These are phyloP conservation scores for Propithecus perrieri DNA, from an alignment of 2,797 vertebrate species.

Conservation along the genomic window DNA sequence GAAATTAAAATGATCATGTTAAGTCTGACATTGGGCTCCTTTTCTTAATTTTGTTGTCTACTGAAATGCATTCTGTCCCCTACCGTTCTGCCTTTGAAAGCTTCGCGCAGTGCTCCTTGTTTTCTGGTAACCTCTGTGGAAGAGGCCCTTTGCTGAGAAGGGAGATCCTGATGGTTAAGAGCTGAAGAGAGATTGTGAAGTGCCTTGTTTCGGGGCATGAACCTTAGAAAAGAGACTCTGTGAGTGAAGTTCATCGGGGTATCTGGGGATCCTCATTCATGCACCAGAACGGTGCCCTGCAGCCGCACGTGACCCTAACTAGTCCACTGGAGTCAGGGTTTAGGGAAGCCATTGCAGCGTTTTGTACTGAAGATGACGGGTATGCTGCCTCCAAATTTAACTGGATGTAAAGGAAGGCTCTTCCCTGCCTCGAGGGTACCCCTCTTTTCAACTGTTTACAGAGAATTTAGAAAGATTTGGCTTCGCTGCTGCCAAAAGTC, in stretches of 20 bases:
- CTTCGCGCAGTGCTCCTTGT: neutral
- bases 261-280: neutral
- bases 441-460: neutral
- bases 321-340: no score
- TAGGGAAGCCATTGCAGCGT: neutral
- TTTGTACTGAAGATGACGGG: neutral
- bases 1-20: neutral
- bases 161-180: neutral
- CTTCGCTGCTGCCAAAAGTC: neutral
- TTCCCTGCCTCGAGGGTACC: neutral
- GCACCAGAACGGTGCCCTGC: neutral
- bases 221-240: neutral
- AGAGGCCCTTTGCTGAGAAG: no score
- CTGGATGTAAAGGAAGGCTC: fast-evolving
- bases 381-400: neutral
- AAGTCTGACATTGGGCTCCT: neutral
- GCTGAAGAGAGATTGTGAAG: fast-evolving
- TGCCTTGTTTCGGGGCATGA: neutral
- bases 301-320: fast-evolving
- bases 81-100: neutral
- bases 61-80: neutral
- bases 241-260: neutral
- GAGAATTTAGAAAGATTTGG: neutral
- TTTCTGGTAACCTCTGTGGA: neutral
- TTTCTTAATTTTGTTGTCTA: neutral